Percentiles rank a stretch among this genome's conserved stretches.
Evolutionary conservation across 2,113 vertebrate species (phyloP).

Genomic region (Oryzias curvinotus): DNA sequence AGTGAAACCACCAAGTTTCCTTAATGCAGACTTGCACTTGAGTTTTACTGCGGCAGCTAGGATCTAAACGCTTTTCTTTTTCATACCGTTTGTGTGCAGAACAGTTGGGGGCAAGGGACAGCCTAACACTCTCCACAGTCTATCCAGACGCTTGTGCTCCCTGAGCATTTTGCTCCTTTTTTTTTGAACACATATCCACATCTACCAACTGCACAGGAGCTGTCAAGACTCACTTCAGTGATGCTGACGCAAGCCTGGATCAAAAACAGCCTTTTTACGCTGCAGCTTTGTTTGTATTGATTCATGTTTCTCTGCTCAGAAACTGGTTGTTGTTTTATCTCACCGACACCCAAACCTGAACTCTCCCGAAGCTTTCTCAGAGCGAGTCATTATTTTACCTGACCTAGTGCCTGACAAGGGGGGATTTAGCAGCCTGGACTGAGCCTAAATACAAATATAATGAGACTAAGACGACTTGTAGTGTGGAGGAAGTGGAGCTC

Average conservation of each 20-base stretch:
- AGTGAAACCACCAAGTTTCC: conserved; percentile 52
- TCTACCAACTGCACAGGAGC: conserved; percentile 71
- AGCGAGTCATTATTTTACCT: conserved; percentile 73
- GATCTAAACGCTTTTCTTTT: conserved; percentile 26
- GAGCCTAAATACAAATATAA: conserved; percentile 73
- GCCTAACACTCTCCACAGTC: conserved; percentile 55
- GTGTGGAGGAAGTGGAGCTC: conserved; percentile 65
- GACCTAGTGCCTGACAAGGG: conserved; percentile 61
- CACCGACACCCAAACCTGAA: conserved; percentile 65
- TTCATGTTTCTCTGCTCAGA: conserved; percentile 73
- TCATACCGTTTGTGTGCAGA: conserved; percentile 35
- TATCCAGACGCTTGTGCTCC: conserved; percentile 72
- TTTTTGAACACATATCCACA: conserved; percentile 75
- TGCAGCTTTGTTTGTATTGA: conserved; percentile 70
- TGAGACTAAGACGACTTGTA: conserved; percentile 66
- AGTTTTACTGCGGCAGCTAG: conserved; percentile 47
- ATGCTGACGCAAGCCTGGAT: conserved; percentile 70
- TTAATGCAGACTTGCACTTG: conserved; percentile 43
- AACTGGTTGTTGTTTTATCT: conserved; percentile 72
- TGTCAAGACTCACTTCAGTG: conserved; percentile 74
- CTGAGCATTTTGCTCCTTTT: conserved; percentile 72
- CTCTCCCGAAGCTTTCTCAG: conserved; percentile 68
- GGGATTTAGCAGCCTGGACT: conserved; percentile 43
- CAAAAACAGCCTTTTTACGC: conserved; percentile 76
- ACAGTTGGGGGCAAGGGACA: conserved; percentile 45